Conservation (phyloP, 2,797 vertebrate genomes). For the Tangara arthus region DNA sequence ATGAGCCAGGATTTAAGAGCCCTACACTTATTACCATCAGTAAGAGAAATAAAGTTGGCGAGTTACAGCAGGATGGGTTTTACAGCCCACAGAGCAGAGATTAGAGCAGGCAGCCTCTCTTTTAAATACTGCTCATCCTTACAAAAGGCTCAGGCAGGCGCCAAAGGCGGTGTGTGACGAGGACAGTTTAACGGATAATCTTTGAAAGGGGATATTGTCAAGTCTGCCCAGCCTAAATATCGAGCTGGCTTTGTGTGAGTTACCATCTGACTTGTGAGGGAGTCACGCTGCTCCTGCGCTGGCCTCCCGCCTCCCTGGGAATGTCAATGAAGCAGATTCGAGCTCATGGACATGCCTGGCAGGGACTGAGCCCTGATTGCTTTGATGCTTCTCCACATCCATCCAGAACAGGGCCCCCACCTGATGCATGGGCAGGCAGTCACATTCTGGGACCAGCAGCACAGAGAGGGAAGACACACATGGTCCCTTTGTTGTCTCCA, state of each 20-base stretch:
- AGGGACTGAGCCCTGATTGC: background rate
- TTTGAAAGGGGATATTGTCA: constrained; percentile 43
- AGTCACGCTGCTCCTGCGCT: background rate
- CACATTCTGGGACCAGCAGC: background rate
- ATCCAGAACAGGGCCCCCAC: background rate
- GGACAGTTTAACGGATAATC: constrained; percentile 39
- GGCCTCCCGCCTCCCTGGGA: background rate
- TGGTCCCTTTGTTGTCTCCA: background rate
- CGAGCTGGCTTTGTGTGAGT: background rate
- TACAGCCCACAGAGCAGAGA: background rate
- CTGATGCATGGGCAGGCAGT: rapidly evolving
- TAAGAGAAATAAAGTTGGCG: background rate
- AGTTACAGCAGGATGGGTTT: background rate
- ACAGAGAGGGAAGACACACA: background rate
- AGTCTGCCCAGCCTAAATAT: background rate
- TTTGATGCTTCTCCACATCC: background rate
- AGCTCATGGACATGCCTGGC: background rate
- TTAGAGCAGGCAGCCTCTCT: constrained; percentile 1
- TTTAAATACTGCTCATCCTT: constrained; percentile 20
- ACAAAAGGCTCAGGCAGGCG: constrained; percentile 25
- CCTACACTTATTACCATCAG: background rate
- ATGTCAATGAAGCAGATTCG: background rate
- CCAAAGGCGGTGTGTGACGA: background rate
- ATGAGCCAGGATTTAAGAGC: background rate
- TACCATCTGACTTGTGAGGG: background rate